phyloP scores from a whole-genome alignment of 2,113 vertebrate species.

The Globicephala melas region DNA sequence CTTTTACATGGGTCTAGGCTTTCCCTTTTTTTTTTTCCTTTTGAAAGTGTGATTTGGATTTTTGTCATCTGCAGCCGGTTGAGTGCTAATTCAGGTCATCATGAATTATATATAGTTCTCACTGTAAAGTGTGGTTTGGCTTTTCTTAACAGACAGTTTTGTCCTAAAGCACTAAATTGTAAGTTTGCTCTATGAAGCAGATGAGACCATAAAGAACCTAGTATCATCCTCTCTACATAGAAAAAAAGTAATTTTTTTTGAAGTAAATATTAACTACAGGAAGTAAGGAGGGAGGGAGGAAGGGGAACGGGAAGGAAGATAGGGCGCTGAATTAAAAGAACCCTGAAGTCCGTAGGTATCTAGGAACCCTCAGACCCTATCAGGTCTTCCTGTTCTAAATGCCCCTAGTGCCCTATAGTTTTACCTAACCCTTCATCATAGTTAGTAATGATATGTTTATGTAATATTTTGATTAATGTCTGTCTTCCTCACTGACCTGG shows the following conservation, averaged over 20 bases:
- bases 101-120: constrained; percentile 22
- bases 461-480: constrained; percentile 9
- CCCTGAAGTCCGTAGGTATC: background rate
- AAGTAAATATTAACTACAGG: background rate
- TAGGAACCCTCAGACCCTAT: background rate
- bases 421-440: background rate
- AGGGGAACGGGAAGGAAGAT: background rate
- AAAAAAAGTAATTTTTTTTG: background rate
- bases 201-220: background rate
- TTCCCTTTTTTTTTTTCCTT: background rate
- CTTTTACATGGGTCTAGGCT: background rate
- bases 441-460: background rate
- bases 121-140: background rate
- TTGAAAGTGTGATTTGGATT: constrained; percentile 18
- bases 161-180: background rate
- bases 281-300: background rate
- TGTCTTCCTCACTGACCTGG: background rate
- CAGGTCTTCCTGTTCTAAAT: background rate
- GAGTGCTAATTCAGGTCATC: background rate
- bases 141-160: constrained; percentile 13
- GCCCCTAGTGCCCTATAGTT: background rate
- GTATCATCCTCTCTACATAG: background rate
- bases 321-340: background rate
- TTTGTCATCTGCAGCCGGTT: background rate
- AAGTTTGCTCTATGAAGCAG: constrained; percentile 12